Conservation (phyloP, 2,888 invertebrate genomes). For the Hyppa rectilinea region DNA sequence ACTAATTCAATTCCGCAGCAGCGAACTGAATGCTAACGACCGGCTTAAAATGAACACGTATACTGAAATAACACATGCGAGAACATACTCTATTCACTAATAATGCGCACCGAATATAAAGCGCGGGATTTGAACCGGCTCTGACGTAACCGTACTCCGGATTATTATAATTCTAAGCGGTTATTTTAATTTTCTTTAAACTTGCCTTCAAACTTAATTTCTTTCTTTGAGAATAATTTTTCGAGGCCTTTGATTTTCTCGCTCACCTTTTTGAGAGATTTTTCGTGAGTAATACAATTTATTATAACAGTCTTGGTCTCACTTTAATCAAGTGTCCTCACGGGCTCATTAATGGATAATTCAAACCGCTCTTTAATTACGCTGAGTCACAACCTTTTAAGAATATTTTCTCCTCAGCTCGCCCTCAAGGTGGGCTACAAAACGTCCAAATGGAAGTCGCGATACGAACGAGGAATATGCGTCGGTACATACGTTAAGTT, state of each 20-base stretch:
- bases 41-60: constrained; percentile 72
- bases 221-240: constrained; percentile 41
- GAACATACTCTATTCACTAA: constrained; percentile 64
- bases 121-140: constrained; percentile 40
- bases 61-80: constrained; percentile 69
- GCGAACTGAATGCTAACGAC: constrained; percentile 77
- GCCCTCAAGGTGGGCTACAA: constrained; percentile 16
- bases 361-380: constrained; percentile 65
- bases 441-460: constrained; percentile 37
- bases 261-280: constrained; percentile 49
- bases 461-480: constrained; percentile 25
- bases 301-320: constrained; percentile 59
- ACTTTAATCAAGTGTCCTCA: constrained; percentile 66
- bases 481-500: constrained; percentile 35
- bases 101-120: constrained; percentile 59
- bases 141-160: constrained; percentile 33
- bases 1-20: constrained; percentile 76
- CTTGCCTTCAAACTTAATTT: constrained; percentile 43
- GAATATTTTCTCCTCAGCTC: constrained; percentile 45
- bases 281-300: constrained; percentile 62
- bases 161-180: constrained; percentile 48
- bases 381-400: constrained; percentile 62
- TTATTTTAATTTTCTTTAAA: constrained; percentile 55
- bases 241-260: constrained; percentile 41
- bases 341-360: constrained; percentile 65